Evolutionary conservation across 2,797 vertebrate species (phyloP).

Genomic region (Lagodon rhomboides): DNA sequence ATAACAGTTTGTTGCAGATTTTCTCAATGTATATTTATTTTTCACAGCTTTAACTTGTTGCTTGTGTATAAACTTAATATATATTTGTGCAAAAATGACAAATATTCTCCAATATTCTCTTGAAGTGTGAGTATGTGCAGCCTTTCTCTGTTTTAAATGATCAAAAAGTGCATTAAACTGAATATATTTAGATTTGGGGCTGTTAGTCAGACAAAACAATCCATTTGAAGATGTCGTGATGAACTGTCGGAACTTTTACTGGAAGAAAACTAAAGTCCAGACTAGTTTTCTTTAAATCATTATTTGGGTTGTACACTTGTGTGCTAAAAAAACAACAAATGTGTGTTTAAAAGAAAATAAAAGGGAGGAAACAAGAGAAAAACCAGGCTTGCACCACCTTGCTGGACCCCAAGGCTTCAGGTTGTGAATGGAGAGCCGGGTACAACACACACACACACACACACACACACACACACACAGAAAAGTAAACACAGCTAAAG

Average conservation of each 20-base stretch:
- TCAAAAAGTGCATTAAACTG: background rate
- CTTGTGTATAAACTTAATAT: no score
- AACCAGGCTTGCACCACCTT: slow-evolving; percentile 32
- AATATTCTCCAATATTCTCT: background rate
- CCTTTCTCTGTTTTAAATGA: background rate
- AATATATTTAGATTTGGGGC: background rate
- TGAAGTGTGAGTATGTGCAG: background rate
- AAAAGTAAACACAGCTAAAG: background rate
- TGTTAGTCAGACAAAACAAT: background rate
- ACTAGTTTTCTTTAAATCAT: background rate
- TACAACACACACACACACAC: slow-evolving; percentile 24
- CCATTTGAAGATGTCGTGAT: background rate
- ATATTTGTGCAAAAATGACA: background rate
- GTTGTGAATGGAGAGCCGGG: slow-evolving; percentile 73
- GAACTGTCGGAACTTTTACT: no score
- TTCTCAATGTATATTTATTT: no score
- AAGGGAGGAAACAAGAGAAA: fast-evolving
- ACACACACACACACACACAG: slow-evolving; percentile 3
- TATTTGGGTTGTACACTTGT: background rate
- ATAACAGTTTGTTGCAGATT: no score
- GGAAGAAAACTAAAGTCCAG: no score
- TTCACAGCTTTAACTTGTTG: no score
- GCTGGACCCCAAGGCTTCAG: slow-evolving; percentile 76
- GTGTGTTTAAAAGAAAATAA: background rate
- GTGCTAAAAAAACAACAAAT: background rate